phyloP scores from a whole-genome alignment of 2,888 invertebrate genomes.

The Proisotoma minuta region DNA sequence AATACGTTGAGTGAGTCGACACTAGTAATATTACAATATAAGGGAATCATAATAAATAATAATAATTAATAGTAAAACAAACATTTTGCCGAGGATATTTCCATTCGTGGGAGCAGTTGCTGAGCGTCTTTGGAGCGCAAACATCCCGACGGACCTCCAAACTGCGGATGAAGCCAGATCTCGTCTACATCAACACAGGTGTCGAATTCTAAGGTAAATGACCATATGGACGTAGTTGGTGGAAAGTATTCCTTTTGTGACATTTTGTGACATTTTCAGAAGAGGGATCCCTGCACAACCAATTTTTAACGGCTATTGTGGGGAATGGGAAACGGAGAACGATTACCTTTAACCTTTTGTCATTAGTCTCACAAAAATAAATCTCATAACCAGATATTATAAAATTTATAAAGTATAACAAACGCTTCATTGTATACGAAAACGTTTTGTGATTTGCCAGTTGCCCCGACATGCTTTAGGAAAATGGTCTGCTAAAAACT shows the following conservation, averaged over 20 bases:
- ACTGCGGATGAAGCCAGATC: slow-evolving; percentile 55
- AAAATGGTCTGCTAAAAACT: no score
- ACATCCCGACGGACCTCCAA: slow-evolving; percentile 48
- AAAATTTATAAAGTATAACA: no score
- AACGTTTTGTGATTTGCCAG: neutral
- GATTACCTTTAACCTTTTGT: slow-evolving; percentile 11
- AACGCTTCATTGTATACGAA: neutral
- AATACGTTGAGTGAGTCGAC: no score
- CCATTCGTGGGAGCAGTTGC: slow-evolving; percentile 81
- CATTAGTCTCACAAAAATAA: no score
- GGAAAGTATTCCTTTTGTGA: neutral
- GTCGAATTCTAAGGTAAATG: slow-evolving; percentile 58
- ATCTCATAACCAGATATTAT: no score
- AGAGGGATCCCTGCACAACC: slow-evolving; percentile 67
- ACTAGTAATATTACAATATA: no score
- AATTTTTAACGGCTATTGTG: slow-evolving; percentile 44
- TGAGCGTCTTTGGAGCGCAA: slow-evolving; percentile 73
- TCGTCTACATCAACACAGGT: slow-evolving; percentile 67
- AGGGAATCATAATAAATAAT: no score
- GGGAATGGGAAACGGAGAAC: slow-evolving; percentile 14
- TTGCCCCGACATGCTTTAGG: no score
- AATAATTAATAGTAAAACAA: no score
- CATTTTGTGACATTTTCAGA: slow-evolving; percentile 39
- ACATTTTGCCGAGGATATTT: slow-evolving; percentile 65
- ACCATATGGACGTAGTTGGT: neutral